phyloP scores from a whole-genome alignment of 2,113 vertebrate species.

The Lepidothrix coronata region DNA sequence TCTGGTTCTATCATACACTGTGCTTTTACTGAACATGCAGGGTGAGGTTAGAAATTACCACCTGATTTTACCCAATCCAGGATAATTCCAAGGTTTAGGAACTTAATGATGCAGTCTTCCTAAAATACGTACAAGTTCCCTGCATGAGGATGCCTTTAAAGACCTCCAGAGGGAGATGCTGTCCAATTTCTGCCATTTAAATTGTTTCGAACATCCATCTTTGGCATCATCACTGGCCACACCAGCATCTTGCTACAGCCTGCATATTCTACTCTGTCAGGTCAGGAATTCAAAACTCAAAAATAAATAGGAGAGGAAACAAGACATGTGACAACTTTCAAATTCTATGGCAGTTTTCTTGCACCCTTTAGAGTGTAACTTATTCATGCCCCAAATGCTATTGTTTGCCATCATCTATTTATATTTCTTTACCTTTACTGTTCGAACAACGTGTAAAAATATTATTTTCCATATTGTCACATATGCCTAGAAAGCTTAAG shows the following conservation, averaged over 20 bases:
- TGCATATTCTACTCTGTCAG: background rate
- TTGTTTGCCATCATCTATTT: background rate
- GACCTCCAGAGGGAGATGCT: slow-evolving; percentile 58
- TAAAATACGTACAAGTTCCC: background rate
- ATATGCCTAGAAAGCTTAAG: background rate
- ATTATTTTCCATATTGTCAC: background rate
- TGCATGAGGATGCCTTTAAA: slow-evolving; percentile 13
- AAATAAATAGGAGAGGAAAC: background rate
- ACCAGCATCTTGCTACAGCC: background rate
- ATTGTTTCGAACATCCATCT: background rate
- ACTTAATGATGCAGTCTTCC: background rate
- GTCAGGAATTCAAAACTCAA: background rate
- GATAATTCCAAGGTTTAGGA: background rate
- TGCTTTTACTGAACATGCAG: background rate
- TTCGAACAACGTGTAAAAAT: background rate
- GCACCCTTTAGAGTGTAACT: background rate
- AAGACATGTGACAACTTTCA: background rate
- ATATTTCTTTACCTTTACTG: background rate
- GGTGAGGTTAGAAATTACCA: background rate
- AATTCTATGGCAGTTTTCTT: background rate
- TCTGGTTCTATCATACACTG: background rate
- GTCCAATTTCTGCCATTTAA: background rate
- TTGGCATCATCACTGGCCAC: background rate
- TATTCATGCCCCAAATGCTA: background rate
- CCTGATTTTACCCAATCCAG: background rate